Evolutionary conservation across 2,113 vertebrate species (phyloP).

Genomic region (Hirundichthys speculiger): DNA sequence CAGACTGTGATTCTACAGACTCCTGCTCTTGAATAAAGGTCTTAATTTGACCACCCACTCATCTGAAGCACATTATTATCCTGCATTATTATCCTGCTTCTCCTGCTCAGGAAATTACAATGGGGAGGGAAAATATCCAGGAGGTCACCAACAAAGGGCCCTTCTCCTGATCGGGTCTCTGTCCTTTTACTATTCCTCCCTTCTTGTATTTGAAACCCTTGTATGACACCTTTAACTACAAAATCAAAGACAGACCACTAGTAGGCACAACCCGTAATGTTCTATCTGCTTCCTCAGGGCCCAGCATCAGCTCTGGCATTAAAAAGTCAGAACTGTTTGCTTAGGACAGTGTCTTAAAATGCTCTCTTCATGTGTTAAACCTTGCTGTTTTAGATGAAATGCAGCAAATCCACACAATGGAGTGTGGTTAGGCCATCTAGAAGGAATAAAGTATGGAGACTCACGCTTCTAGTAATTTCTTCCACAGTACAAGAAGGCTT

Average conservation of each 20-base stretch:
- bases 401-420: conserved; percentile 87
- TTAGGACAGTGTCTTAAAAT: conserved; percentile 25
- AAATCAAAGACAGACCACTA: conserved; percentile 87
- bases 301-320: conserved; percentile 79
- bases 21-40: conserved; percentile 66
- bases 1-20: conserved; percentile 76
- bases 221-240: conserved; percentile 70
- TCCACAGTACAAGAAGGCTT: conserved; percentile 87
- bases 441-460: conserved; percentile 91
- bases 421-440: conserved; percentile 86
- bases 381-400: conserved; percentile 65
- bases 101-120: conserved; percentile 67
- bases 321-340: conserved; percentile 77
- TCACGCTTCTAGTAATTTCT: conserved; percentile 92
- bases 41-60: conserved; percentile 61
- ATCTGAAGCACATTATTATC: conserved; percentile 59
- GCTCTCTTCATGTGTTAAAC: conserved; percentile 37
- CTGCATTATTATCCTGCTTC: too few relatives aligned
- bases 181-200: conserved; percentile 67
- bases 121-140: too few relatives aligned
- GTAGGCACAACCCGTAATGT: conserved; percentile 80
- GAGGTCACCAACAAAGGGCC: conserved; percentile 86
- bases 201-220: conserved; percentile 69
- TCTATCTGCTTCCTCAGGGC: conserved; percentile 76
- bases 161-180: conserved; percentile 87